Evolutionary conservation across 1,140 invertebrate species (phyloP), one percentile per base, ranked within the genome.

Genomic region (Liolophura sinensis): DNA sequence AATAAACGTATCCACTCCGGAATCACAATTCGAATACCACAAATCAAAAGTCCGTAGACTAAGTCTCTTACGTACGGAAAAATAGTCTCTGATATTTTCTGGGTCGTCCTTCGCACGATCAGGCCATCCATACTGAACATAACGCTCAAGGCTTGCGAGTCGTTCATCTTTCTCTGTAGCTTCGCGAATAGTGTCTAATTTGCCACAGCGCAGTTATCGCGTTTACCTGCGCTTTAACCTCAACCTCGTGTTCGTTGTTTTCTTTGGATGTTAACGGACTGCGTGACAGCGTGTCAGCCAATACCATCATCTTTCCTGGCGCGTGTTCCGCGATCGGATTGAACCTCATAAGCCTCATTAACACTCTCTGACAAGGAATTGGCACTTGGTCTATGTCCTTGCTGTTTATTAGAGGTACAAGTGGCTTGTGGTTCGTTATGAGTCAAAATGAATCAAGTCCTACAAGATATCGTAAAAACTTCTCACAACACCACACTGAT

Each of bases 391-490:
- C 52, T 15, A 74, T 24, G 56, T 72, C 65, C 46, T 67, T 62
- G 0, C 7, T 70, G 64, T 69, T 69, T 6, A 76, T 70, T 9
- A 74, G 15, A 3, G 65, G 70, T 18, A 82, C 70, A 18, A 84
- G 62, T 1, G 82, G 81, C 62, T 81, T 78, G 46, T 83, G 76
- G 61, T 84, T 81, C 9, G 77, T 82, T 52, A 51, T 9, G 6
- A 83, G 56, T 51, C 50, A 62, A 27, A 78, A 68, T 11, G 25
- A 54, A 6, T 74, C 67, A 18, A 73, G 75, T 55, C 83, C 87
- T 68, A 73, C 82, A 7, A 87, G 60, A 71, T 86, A 89, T 52
- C 85, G 67, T n/a, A 84, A 74, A 75, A 88, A 89, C 73, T 86
- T 86, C 61, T 82, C 78, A n/a, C 88, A 81, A 1, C 81, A 83